Base-by-base conservation (phyloP, 2,888 invertebrate species). In the Xanthia icteritia region DNA sequence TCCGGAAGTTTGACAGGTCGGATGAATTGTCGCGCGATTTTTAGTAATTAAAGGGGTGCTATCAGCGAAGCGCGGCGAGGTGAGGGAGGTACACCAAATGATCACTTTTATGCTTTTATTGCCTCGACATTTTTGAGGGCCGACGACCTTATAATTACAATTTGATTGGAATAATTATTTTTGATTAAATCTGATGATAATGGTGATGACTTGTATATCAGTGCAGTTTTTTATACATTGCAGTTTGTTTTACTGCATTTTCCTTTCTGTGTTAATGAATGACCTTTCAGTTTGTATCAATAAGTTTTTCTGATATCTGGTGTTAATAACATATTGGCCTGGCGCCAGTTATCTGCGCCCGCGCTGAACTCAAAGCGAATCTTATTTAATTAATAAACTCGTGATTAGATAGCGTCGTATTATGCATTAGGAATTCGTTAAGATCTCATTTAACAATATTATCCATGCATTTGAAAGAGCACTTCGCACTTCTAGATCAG, bases 21-120 rank as follows among this genome's bases (percentile, higher is more conserved):
- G 93, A 95, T 94, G 95, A 95, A 96, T 95, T 96, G 95, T 95
- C 95, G 94, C 93, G 91, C 93, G 93, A 96, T 96, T 96, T 96
- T 96, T 96, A 94, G 93, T 95, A 95, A 96, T 96, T 94, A 95
- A 94, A 93, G 92, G 92, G 92, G 89, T 90, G 83, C 82, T 83
- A 76, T 84, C 70, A 69, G 56, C 11, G 70, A 45, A 58, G 61
- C 1, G 79, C 13, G 27, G 74, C 39, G 76, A 69, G 69, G 72
- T 70, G 66, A 27, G 17, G 73, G 79, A 72, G 77, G 79, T 67
- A 48, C 54, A 31, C 79, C 76, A 56, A 84, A 84, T 79, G 77
- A 82, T 77, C 77, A 73, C 73, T 81, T 81, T 69, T 69, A 77
- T 73, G 76, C 61, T 86, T 86, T 85, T 82, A 85, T 82, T 83